Evolutionary conservation across 2,888 invertebrate genomes (phyloP), one percentile per base, ranked within the genome.

Genomic region (Leucoma salicis): DNA sequence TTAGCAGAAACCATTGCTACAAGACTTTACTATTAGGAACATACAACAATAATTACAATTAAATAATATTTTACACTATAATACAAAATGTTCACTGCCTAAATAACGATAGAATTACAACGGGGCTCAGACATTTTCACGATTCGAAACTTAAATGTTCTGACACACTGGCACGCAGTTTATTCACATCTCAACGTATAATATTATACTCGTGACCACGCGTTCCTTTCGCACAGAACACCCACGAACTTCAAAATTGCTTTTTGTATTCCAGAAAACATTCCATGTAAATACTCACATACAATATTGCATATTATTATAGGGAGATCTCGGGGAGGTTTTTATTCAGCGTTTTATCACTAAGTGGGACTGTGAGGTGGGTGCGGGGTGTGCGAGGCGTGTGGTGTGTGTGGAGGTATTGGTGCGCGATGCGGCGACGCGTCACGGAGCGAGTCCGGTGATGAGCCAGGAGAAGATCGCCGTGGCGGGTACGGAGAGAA

Each of bases 381-480:
- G 49, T 82, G 84, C 31, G 85, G 82, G 49, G 78, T 82, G 57
- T 83, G 86, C 31, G 83, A 81, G 50, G 80, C 74, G 56, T 82
- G 84, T 37, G 79, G 66, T 24, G 77, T 57, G 49, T 72, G 79
- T 42, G 80, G 74, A 14, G 78, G 76, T 42, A 78, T 68, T 12
- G 79, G 82, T 39, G 71, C 54, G 13, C 86, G 76, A 57, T 78
- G 86, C 35, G 86, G 86, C 61, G 84, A 85, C 41, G 80, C 80
- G 54, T 91, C 92, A 55, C 92, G 91, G 51, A 92, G 74, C 45
- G 91, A 92, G 77, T 92, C 92, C 16, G 92, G 92, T 7, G 93
- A 92, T 2, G 92, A 91, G 39, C 87, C 88, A 1, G 91, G 91
- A 0, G 91, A 90, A 1, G 82, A 64, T 13, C 87, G 79, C 5